Conservation (phyloP, 2,888 invertebrate species). For the Rotaria macrura region DNA sequence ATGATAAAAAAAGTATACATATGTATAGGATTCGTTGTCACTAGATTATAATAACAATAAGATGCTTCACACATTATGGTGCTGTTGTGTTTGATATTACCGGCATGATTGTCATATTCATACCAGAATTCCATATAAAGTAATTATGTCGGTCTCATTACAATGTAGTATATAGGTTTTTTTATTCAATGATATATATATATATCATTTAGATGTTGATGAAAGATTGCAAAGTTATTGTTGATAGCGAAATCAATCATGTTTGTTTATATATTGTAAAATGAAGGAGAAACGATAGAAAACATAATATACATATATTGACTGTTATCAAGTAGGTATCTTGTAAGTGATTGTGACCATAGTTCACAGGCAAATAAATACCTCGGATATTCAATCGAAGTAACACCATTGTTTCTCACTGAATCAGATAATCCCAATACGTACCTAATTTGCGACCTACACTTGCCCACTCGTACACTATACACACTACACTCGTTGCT, state of each 20-base stretch:
- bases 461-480: too few relatives aligned
- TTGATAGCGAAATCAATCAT: background rate
- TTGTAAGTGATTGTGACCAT: background rate
- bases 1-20: too few relatives aligned
- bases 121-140: too few relatives aligned
- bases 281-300: background rate
- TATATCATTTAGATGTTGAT: background rate
- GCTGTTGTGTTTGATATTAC: too few relatives aligned
- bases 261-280: background rate
- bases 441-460: background rate
- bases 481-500: background rate
- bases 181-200: too few relatives aligned
- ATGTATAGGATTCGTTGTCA: too few relatives aligned
- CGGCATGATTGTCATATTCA: too few relatives aligned
- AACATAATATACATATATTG: background rate
- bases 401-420: background rate
- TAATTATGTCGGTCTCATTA: too few relatives aligned
- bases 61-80: too few relatives aligned
- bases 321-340: too few relatives aligned
- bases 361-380: background rate
- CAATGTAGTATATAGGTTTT: too few relatives aligned
- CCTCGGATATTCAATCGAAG: background rate
- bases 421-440: background rate
- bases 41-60: too few relatives aligned
- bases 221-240: background rate